These are phyloP conservation scores for Pomacea canaliculata DNA, from an alignment of 2,888 invertebrate genomes.

Conservation along the genomic window DNA sequence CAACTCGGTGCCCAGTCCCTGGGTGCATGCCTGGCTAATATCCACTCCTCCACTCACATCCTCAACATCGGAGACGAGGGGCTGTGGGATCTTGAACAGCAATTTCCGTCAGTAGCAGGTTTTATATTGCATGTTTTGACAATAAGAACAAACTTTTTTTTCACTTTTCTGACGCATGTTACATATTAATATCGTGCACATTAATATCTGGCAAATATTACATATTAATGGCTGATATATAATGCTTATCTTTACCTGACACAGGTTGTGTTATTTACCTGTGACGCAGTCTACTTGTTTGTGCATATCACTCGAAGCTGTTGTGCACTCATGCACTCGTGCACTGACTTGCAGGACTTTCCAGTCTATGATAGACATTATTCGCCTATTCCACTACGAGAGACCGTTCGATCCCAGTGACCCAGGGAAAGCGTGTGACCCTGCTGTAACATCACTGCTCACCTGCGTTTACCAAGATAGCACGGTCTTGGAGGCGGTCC, in stretches of 20 bases:
- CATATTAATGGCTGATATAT: no score
- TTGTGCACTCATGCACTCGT: no score
- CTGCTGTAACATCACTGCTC: background rate
- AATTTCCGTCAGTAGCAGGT: constrained; percentile 1
- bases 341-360: background rate
- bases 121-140: no score
- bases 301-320: no score
- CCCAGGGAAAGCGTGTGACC: constrained; percentile 10
- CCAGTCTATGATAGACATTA: constrained; percentile 6
- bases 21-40: background rate
- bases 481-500: background rate
- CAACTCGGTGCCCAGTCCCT: background rate
- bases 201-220: no score
- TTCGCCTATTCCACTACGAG: constrained; percentile 12
- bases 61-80: background rate
- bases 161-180: background rate
- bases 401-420: constrained; percentile 17
- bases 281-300: no score
- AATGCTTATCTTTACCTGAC: no score
- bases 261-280: no score
- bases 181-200: no score
- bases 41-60: constrained; percentile 10
- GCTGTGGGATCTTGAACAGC: background rate
- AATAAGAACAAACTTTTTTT: background rate
- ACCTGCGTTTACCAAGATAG: background rate